phyloP scores from a whole-genome alignment of 2,888 invertebrate genomes.

The Ophonus ardosiacus region DNA sequence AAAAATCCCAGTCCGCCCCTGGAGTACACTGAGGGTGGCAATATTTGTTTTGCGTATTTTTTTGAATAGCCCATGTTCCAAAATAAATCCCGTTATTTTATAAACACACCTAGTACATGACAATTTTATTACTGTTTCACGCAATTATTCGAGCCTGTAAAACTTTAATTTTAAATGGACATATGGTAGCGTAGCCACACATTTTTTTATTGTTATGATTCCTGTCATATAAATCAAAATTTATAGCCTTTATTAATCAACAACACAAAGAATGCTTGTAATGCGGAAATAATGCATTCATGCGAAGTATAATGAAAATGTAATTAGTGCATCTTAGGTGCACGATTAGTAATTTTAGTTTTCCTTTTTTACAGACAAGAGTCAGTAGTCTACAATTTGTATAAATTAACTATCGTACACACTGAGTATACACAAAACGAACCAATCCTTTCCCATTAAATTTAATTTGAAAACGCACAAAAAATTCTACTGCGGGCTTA shows the following conservation, averaged over 20 bases:
- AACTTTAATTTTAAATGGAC: background rate
- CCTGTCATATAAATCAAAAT: background rate
- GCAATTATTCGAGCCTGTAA: background rate
- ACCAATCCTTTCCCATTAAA: conserved; percentile 54
- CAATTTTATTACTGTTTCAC: too few species aligned
- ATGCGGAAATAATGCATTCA: conserved; percentile 35
- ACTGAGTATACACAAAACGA: conserved; percentile 34
- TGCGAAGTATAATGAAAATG: conserved; percentile 32
- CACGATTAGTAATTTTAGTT: conserved; percentile 38
- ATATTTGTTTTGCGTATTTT: too few species aligned
- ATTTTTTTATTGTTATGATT: background rate
- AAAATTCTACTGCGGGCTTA: conserved; percentile 47
- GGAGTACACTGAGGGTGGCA: too few species aligned
- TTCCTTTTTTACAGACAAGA: background rate
- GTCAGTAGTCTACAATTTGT: conserved; percentile 49
- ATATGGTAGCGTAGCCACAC: background rate
- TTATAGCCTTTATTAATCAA: background rate
- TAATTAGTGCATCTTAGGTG: conserved; percentile 40
- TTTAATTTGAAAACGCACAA: conserved; percentile 55
- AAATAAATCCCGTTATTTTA: too few species aligned
- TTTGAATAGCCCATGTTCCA: too few species aligned
- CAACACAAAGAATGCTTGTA: background rate
- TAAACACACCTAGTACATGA: too few species aligned
- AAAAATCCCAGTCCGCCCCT: too few species aligned
- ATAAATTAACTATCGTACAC: conserved; percentile 52